These are phyloP conservation scores for Conistra vaccinii DNA, from an alignment of 2,888 invertebrate species.

Conservation along the genomic window DNA sequence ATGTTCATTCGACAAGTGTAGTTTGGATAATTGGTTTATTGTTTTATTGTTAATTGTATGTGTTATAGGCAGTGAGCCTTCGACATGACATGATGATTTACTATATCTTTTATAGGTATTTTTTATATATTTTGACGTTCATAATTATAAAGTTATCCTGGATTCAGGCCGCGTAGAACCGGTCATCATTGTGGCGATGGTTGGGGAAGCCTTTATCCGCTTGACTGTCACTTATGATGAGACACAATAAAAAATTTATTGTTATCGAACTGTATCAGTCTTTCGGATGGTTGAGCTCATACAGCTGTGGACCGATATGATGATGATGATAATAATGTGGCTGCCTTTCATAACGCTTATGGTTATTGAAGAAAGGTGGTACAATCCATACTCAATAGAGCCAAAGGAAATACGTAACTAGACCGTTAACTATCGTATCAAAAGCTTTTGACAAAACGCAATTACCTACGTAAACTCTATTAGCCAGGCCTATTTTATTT, in stretches of 20 bases:
- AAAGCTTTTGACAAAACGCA: conserved; percentile 50
- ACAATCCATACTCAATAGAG: background rate
- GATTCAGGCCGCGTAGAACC: background rate
- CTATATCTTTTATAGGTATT: no score
- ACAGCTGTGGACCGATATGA: background rate
- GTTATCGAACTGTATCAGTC: no score
- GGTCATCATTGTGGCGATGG: background rate
- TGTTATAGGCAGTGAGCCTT: background rate
- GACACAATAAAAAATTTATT: no score
- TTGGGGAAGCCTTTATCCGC: background rate
- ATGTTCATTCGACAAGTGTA: background rate
- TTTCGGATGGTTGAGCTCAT: no score
- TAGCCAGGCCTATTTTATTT: conserved; percentile 47
- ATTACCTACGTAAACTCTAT: conserved; percentile 51
- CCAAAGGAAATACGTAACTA: conserved; percentile 5
- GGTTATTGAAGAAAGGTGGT: background rate
- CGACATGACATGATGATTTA: background rate
- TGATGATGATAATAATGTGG: background rate
- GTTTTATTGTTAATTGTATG: background rate
- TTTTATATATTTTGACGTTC: no score
- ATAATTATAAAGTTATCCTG: no score
- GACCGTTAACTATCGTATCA: conserved; percentile 22
- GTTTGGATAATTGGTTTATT: background rate
- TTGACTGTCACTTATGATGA: no score
- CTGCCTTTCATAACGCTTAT: background rate